Percentiles rank a stretch among this genome's conserved stretches.
Evolutionary conservation across 2,797 vertebrate genomes (phyloP).

Genomic region (Amphiprion clarkii): DNA sequence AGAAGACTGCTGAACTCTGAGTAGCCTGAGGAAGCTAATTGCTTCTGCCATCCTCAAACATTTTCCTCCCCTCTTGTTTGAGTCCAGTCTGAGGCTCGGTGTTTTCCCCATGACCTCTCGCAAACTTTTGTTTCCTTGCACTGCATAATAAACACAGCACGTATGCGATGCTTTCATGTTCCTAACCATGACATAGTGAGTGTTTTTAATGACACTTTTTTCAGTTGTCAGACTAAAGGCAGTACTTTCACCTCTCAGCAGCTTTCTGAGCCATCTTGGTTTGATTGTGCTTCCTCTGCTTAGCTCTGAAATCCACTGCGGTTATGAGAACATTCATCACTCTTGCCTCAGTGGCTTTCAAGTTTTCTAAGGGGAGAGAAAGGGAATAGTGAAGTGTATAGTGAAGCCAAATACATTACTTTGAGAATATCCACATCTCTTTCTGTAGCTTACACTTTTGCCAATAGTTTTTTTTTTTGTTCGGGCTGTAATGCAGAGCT

Average conservation of each 20-base stretch:
- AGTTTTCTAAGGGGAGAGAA: constrained; percentile 43
- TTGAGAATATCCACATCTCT: too few relatives aligned
- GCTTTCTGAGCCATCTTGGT: constrained; percentile 47
- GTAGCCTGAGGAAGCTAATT: constrained; percentile 64
- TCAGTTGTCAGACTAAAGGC: constrained; percentile 49
- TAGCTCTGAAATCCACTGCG: constrained; percentile 54
- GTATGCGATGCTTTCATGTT: constrained; percentile 44
- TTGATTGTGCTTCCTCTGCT: constrained; percentile 70
- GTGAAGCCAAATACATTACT: constrained; percentile 33
- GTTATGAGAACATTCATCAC: constrained; percentile 71
- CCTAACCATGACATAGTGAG: constrained; percentile 57
- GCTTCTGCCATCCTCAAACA: constrained; percentile 64
- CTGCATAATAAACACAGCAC: constrained; percentile 45
- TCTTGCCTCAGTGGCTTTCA: constrained; percentile 47
- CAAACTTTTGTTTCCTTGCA: constrained; percentile 39
- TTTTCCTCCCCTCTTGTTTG: constrained; percentile 36
- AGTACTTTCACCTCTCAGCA: constrained; percentile 55
- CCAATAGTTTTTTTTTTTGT: not conserved
- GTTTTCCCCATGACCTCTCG: constrained; percentile 46
- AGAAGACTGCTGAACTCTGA: constrained; percentile 68
- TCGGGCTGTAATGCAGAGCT: not conserved
- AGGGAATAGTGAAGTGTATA: constrained; percentile 12
- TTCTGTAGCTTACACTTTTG: not conserved
- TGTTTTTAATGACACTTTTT: constrained; percentile 66
- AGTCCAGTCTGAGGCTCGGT: constrained; percentile 32